Evolutionary conservation across 2,113 vertebrate species (phyloP).

Genomic region (Philantomba maxwellii): DNA sequence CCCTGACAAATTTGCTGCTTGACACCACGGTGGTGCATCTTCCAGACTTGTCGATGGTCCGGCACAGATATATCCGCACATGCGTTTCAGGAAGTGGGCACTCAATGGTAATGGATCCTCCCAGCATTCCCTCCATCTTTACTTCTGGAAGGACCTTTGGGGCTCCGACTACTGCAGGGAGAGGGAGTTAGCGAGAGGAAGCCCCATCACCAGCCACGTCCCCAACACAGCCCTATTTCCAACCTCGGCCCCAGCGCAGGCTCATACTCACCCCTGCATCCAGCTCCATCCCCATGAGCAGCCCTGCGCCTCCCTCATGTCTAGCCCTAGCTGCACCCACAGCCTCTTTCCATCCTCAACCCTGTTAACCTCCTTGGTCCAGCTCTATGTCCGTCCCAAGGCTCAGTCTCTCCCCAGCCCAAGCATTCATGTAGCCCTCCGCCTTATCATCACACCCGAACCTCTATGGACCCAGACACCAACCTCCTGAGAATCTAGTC

Average conservation of each 20-base stretch:
- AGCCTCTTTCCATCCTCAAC: neutral
- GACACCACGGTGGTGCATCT: constrained; percentile 60
- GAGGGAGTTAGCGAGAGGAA: neutral
- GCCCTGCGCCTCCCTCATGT: neutral
- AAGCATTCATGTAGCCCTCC: neutral
- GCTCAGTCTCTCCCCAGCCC: neutral
- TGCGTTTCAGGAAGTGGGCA: neutral
- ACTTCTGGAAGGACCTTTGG: constrained; percentile 38
- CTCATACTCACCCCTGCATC: neutral
- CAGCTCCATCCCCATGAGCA: neutral
- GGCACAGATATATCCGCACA: constrained; percentile 62
- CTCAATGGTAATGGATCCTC: constrained; percentile 41
- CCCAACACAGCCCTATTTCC: neutral
- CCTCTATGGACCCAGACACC: neutral
- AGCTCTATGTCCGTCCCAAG: neutral
- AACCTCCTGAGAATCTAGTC: neutral
- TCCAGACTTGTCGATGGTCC: rapidly evolving
- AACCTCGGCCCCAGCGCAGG: neutral
- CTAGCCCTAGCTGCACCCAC: neutral
- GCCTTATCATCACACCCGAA: neutral
- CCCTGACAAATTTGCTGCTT: neutral
- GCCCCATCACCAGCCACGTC: too few relatives aligned
- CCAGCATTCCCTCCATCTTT: constrained; percentile 42
- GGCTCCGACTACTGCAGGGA: constrained; percentile 34
- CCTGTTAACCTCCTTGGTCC: neutral